Evolutionary conservation across 1,140 invertebrate genomes (phyloP).

Genomic region (Sitobion miscanthi): DNA sequence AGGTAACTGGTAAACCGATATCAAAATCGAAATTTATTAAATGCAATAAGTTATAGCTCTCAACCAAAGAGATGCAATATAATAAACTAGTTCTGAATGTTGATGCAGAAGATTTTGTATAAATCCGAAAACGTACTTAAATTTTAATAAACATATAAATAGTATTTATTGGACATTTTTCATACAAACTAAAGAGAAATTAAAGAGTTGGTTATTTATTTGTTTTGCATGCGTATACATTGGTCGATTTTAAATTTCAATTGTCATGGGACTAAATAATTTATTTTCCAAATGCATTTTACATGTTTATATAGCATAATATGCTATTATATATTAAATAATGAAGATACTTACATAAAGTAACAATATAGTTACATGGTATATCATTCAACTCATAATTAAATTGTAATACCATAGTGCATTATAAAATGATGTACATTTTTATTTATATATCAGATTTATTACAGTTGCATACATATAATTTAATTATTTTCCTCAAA

Average conservation of each 20-base stretch:
- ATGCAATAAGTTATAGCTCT: background rate
- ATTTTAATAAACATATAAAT: background rate
- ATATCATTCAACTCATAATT: background rate
- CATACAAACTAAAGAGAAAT: background rate
- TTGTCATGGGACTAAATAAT: background rate
- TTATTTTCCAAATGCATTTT: background rate
- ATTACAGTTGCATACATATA: background rate
- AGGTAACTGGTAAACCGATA: background rate
- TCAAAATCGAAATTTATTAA: too few relatives aligned
- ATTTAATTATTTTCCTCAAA: background rate
- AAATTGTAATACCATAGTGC: background rate
- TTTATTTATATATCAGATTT: background rate
- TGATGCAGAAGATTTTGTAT: background rate
- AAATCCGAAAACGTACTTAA: background rate
- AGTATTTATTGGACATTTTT: background rate
- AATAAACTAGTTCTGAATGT: background rate
- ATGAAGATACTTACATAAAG: background rate
- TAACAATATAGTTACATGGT: background rate
- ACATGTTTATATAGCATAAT: background rate
- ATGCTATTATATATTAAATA: background rate
- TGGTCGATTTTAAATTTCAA: background rate
- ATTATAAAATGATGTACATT: too few relatives aligned
- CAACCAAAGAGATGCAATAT: background rate
- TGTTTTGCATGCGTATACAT: background rate
- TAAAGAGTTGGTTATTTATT: constrained; percentile 10